Evolutionary conservation across 2,888 invertebrate genomes (phyloP), one percentile per base, ranked within the genome.

Genomic region (Acholoe squamosa): DNA sequence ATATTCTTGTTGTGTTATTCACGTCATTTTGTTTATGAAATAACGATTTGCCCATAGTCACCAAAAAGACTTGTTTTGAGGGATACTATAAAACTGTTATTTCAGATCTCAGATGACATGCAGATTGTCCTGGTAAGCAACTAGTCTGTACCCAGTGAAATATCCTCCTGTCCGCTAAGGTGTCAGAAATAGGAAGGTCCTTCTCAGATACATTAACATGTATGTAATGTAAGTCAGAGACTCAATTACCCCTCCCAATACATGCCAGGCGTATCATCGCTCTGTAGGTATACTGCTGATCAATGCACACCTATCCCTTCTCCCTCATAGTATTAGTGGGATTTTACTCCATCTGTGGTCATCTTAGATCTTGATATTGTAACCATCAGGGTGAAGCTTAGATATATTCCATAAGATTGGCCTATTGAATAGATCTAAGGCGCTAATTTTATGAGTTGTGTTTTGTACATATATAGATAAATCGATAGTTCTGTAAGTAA

Each of bases 121-220:
- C 22, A 33, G 34, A 80, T 80, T n/a, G 80, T 80, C 33, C 33
- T 80, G 80, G 80, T 80, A 80, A 80, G 80, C 34, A 80, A 7
- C 76, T 22, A 16, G 33, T 28, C 71, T 71, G 28, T 28, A 71
- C 71, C 71, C 19, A n/a, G 71, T 71, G 61, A 61, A 61, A 19
- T 61, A n/a, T 61, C n/a, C n/a, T 61, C 61, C 61, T 3, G 19
- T 61, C n/a, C 1, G 12, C 19, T 3, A 61, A 61, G 61, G 61
- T 61, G 22, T 61, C 61, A 61, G 22, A 3, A 19, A 12, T 61
- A 61, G 61, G 5, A 19, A 61, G 61, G 61, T 61, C n/a, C 61
- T 10, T 61, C 16, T 80, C 34, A 80, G 80, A 80, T 80, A 80
- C 80, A 80, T 80, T 34, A 19, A 80, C 43, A 80, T 80, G 43